phyloP scores from a whole-genome alignment of 1,140 invertebrate species.

The Aethina tumida region DNA sequence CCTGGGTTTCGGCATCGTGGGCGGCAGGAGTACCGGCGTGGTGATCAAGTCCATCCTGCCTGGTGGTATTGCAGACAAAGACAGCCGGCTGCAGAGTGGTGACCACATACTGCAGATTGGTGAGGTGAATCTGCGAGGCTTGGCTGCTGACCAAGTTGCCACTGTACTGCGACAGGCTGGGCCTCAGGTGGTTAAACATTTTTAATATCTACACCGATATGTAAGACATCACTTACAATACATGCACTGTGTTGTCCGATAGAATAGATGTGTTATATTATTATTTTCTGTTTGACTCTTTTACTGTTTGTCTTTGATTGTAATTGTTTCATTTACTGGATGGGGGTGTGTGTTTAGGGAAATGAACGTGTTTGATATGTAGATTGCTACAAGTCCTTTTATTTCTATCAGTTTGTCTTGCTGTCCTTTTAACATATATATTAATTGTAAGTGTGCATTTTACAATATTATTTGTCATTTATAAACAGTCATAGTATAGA shows the following conservation, averaged over 20 bases:
- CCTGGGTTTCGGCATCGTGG: conserved; percentile 86
- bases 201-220: conserved; percentile 20
- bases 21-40: conserved; percentile 90
- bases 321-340: not conserved
- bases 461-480: too few species aligned
- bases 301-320: not conserved
- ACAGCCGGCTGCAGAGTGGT: conserved; percentile 78
- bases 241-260: conserved; percentile 10
- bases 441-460: too few species aligned
- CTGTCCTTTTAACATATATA: too few species aligned
- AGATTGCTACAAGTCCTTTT: too few species aligned
- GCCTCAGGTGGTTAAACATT: conserved; percentile 40
- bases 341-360: too few species aligned
- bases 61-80: conserved; percentile 83
- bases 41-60: conserved; percentile 91
- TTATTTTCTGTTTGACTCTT: not conserved
- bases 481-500: too few species aligned
- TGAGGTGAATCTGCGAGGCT: conserved; percentile 81
- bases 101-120: conserved; percentile 93
- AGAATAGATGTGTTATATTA: conserved; percentile 1
- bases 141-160: conserved; percentile 89
- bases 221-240: conserved; percentile 17
- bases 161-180: conserved; percentile 82
- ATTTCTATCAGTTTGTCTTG: too few species aligned
- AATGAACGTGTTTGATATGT: too few species aligned